These are phyloP conservation scores for Atrichornis clamosus DNA, from an alignment of 2,113 vertebrate genomes.

Conservation along the genomic window DNA sequence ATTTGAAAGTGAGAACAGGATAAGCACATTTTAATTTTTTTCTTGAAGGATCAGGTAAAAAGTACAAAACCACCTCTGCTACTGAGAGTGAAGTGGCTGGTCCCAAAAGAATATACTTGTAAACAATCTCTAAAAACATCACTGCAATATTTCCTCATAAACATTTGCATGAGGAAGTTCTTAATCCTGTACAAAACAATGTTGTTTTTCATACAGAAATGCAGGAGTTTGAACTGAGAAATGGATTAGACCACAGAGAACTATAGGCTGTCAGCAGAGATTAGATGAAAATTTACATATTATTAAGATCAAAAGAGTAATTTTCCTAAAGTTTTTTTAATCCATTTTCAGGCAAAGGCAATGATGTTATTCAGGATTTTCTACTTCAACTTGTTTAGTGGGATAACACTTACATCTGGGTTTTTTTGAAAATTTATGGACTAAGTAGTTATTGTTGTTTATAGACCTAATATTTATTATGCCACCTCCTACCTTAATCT, in stretches of 20 bases:
- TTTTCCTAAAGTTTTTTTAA: neutral
- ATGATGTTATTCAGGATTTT: neutral
- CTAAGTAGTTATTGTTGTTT: neutral
- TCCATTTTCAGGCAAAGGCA: neutral
- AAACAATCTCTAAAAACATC: neutral
- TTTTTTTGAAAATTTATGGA: neutral
- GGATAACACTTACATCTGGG: neutral
- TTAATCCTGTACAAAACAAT: neutral
- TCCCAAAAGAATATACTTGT: neutral
- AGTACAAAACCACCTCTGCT: neutral
- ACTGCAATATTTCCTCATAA: neutral
- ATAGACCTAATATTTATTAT: neutral
- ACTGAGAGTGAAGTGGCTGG: neutral
- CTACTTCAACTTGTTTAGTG: neutral
- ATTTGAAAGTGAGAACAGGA: neutral
- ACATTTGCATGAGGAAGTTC: neutral
- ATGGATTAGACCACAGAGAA: neutral
- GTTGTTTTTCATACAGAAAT: neutral
- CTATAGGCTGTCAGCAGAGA: neutral
- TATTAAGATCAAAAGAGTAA: conserved; percentile 12
- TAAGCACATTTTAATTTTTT: neutral
- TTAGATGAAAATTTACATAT: conserved; percentile 13
- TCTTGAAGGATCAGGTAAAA: neutral
- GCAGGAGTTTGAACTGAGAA: neutral
- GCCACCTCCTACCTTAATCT: neutral